Evolutionary conservation across 2,888 invertebrate species (phyloP).

Genomic region (Melitaea athalia): DNA sequence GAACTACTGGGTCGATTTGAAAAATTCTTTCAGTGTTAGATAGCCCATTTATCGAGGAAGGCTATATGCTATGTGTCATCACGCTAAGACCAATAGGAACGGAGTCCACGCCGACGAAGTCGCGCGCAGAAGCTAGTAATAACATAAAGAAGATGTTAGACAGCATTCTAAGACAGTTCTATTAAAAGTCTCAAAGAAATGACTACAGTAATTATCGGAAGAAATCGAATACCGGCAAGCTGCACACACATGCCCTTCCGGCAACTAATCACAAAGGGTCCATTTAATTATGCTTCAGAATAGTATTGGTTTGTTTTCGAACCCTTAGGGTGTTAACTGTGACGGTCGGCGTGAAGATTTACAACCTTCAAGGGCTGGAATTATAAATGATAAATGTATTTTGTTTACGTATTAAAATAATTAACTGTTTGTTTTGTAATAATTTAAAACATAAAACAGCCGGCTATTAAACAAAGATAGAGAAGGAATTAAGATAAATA

Average conservation of each 20-base stretch:
- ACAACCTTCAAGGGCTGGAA: constrained; percentile 19
- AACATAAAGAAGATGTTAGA: neutral
- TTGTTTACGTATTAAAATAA: constrained; percentile 1
- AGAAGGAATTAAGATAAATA: too few species aligned
- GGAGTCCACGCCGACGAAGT: too few species aligned
- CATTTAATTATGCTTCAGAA: constrained; percentile 57
- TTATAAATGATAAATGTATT: constrained; percentile 1
- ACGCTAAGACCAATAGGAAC: too few species aligned
- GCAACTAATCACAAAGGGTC: constrained; percentile 64
- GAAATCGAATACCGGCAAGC: constrained; percentile 64
- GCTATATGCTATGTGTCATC: too few species aligned
- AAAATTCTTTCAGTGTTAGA: too few species aligned
- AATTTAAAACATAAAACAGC: too few species aligned
- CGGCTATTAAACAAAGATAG: too few species aligned
- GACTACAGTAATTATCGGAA: constrained; percentile 43
- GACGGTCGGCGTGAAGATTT: constrained; percentile 34
- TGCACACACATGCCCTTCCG: constrained; percentile 69
- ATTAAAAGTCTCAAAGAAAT: constrained; percentile 25
- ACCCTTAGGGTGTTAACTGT: constrained; percentile 39
- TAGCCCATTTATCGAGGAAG: too few species aligned
- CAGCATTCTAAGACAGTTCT: constrained; percentile 9
- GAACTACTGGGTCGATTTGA: too few species aligned
- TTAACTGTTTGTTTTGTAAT: neutral
- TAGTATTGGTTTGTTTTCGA: constrained; percentile 46
- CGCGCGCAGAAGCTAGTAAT: too few species aligned